Percentiles rank a stretch among this genome's conserved stretches.
phyloP scores from a whole-genome alignment of 2,888 invertebrate genomes.

The Dasypogon diadema region DNA sequence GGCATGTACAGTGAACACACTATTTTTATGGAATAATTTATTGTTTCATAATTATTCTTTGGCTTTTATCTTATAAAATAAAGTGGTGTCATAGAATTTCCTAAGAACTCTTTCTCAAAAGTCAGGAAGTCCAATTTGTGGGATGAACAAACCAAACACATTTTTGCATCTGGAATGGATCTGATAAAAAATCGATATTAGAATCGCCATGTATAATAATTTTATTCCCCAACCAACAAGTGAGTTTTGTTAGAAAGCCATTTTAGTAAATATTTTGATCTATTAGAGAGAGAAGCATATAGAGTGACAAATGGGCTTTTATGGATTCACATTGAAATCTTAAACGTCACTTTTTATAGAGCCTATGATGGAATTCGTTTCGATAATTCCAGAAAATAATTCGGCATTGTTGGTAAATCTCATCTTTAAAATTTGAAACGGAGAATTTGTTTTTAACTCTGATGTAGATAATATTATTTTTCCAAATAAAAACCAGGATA shows the following conservation, averaged over 20 bases:
- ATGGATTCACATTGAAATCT: no score
- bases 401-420: no score
- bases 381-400: no score
- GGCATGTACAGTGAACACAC: not conserved
- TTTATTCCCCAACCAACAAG: slow-evolving; percentile 22
- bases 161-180: slow-evolving; percentile 55
- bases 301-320: not conserved
- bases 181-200: slow-evolving; percentile 47
- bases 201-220: slow-evolving; percentile 27
- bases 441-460: no score
- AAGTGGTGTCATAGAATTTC: slow-evolving; percentile 6
- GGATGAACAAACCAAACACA: slow-evolving; percentile 55
- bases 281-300: slow-evolving; percentile 27
- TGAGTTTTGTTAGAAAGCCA: slow-evolving; percentile 43
- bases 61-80: slow-evolving; percentile 32
- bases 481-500: no score
- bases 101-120: slow-evolving; percentile 13
- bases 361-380: no score
- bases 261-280: slow-evolving; percentile 41
- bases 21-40: slow-evolving; percentile 22
- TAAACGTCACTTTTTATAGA: no score
- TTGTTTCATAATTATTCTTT: slow-evolving; percentile 27
- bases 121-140: slow-evolving; percentile 53
- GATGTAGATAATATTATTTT: no score
- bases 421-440: no score